These are phyloP conservation scores for Enteromius argenteus DNA, from an alignment of 2,797 vertebrate species.

Conservation along the genomic window DNA sequence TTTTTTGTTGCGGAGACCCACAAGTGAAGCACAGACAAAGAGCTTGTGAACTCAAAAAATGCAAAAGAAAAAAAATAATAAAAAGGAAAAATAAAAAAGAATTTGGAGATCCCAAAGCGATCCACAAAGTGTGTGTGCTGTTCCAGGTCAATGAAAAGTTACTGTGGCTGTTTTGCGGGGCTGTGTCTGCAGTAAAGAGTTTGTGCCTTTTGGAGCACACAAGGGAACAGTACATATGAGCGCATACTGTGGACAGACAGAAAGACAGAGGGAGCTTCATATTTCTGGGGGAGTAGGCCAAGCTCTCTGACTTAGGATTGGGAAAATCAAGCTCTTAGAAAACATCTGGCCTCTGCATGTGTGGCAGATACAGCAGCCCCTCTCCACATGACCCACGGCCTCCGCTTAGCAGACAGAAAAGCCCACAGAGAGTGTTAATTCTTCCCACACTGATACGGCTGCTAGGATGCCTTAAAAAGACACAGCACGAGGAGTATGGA, in stretches of 20 bases:
- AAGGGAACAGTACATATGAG: conserved; percentile 15
- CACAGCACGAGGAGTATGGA: conserved; percentile 42
- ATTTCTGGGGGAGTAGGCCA: conserved; percentile 27
- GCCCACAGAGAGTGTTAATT: conserved; percentile 54
- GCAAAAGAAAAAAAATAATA: neutral
- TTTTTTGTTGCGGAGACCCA: neutral
- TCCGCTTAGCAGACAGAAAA: conserved; percentile 57
- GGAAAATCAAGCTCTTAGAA: conserved; percentile 51
- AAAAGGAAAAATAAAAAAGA: neutral
- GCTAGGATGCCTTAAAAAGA: conserved; percentile 51
- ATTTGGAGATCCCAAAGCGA: neutral
- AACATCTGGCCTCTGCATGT: conserved; percentile 67
- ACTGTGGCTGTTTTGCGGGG: conserved; percentile 22
- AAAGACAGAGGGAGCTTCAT: conserved; percentile 20
- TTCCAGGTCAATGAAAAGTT: conserved; percentile 48
- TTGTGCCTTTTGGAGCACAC: conserved; percentile 14
- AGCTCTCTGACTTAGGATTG: conserved; percentile 42
- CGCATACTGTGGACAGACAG: conserved; percentile 6
- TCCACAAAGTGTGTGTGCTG: neutral
- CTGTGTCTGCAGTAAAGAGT: conserved; percentile 10
- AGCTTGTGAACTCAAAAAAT: neutral
- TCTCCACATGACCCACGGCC: conserved; percentile 48
- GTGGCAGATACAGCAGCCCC: conserved; percentile 50
- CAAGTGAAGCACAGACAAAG: conserved; percentile 20
- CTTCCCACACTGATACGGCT: conserved; percentile 59